Evolutionary conservation across 2,797 vertebrate species (phyloP).

Genomic region (Cichlasoma orientale): DNA sequence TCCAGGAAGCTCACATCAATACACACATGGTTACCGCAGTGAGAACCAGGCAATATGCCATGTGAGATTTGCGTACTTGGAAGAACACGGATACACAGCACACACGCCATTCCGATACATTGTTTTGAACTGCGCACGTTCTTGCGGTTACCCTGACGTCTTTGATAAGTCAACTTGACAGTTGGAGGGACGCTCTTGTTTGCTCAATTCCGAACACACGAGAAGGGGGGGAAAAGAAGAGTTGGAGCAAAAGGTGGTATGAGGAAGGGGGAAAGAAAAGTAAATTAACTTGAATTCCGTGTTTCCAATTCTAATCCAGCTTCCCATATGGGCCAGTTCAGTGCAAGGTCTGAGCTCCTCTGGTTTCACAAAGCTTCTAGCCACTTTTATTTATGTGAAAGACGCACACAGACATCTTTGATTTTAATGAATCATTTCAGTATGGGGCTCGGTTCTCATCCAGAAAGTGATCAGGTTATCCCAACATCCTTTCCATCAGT

Average conservation of each 20-base stretch:
- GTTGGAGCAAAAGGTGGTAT: not conserved
- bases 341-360: not conserved
- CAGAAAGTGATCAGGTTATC: constrained; percentile 24
- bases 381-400: not conserved
- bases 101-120: constrained; percentile 34
- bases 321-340: not conserved
- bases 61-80: constrained; percentile 62
- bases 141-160: constrained; percentile 46
- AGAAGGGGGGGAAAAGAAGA: not conserved
- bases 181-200: constrained; percentile 43
- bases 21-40: constrained; percentile 50
- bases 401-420: constrained; percentile 2
- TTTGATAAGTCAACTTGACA: constrained; percentile 50
- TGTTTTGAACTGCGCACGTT: constrained; percentile 65
- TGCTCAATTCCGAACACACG: constrained; percentile 10
- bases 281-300: not conserved
- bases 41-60: constrained; percentile 57
- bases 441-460: constrained; percentile 3
- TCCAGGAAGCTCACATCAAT: constrained; percentile 63
- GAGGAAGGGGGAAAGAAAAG: not conserved
- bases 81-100: constrained; percentile 51
- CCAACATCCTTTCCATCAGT: constrained; percentile 16
- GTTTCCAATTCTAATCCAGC: constrained; percentile 10
- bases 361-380: not conserved
- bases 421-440: constrained; percentile 30